Evolutionary conservation across 1,140 invertebrate species (phyloP), one percentile per base, ranked within the genome.

Genomic region (Atta cephalotes): DNA sequence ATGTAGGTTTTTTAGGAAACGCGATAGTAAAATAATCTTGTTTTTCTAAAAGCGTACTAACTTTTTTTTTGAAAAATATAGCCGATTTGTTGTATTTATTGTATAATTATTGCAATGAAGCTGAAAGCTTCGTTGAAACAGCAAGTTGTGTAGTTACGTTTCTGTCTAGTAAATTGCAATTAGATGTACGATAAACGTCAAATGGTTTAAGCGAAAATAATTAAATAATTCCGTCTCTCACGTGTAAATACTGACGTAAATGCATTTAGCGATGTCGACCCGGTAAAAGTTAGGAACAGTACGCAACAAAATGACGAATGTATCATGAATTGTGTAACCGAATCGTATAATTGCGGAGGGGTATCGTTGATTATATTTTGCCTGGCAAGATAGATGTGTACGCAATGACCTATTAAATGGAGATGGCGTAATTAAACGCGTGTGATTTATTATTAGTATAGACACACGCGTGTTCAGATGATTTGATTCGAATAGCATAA

Each of bases 401-500:
- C 10, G 16, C 9, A 10, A 1, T 18, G n/a, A n/a, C 56, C 18
- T 16, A 49, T 16, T 74, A 74, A 76, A 63, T 76, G 28, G 70
- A 74, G 56, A 63, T 49, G n/a, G 56, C 56, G 56, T 76, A 84
- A 76, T 84, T 76, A 84, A 76, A 84, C 56, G 70, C 63, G 31
- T 49, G 25, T 63, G 80, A 84, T 84, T 84, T 84, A 84, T 84
- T 84, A 84, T 84, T 74, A 84, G 45, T 28, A 31, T 39, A 31
- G 31, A 14, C 3, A 58, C 62, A 65, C 25, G 68, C 68, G 25
- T 39, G 45, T 3, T 35, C 45, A 35, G 18, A 45, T 14, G 21
- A 78, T 56, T 78, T 68, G 79, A 84, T 35, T 39, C n/a, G 56
- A 49, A 74, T 51, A 63, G 16, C 70, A 7, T 18, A 53, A 45